Evolutionary conservation across 2,113 vertebrate species (phyloP).

Genomic region (Phylloscopus trochilus): DNA sequence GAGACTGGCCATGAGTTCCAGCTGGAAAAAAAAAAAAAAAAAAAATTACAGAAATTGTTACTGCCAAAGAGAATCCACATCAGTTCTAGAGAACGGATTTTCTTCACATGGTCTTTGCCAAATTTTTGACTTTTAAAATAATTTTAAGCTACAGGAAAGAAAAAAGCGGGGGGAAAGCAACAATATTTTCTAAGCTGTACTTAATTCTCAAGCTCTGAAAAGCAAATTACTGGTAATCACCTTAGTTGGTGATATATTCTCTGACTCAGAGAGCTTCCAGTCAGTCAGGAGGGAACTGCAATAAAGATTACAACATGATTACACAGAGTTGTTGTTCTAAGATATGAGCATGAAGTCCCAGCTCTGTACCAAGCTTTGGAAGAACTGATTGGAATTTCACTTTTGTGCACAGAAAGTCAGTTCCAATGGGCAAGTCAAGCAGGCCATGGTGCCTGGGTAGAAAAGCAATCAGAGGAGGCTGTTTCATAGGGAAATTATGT

Average conservation of each 20-base stretch:
- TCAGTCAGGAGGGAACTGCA: neutral
- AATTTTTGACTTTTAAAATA: neutral
- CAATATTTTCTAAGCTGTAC: neutral
- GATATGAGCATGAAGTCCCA: neutral
- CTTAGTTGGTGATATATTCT: neutral
- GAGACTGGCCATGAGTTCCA: constrained; percentile 75
- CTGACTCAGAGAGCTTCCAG: neutral
- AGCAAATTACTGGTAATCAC: neutral
- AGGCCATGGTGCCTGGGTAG: neutral
- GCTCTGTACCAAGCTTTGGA: neutral
- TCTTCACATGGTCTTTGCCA: accelerated
- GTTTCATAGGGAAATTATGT: neutral
- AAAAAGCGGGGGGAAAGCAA: neutral
- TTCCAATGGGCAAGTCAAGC: neutral
- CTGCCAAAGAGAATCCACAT: accelerated
- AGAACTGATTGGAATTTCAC: neutral
- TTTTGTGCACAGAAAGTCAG: neutral
- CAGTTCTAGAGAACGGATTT: neutral
- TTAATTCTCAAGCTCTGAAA: neutral
- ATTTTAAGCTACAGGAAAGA: neutral
- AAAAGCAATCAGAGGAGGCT: neutral
- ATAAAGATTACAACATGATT: neutral
- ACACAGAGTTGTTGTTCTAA: neutral
- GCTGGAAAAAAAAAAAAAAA: constrained; percentile 18
- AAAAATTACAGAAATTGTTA: too few species aligned